phyloP scores from a whole-genome alignment of 2,797 vertebrate species.

The Protosalanx chinensis region DNA sequence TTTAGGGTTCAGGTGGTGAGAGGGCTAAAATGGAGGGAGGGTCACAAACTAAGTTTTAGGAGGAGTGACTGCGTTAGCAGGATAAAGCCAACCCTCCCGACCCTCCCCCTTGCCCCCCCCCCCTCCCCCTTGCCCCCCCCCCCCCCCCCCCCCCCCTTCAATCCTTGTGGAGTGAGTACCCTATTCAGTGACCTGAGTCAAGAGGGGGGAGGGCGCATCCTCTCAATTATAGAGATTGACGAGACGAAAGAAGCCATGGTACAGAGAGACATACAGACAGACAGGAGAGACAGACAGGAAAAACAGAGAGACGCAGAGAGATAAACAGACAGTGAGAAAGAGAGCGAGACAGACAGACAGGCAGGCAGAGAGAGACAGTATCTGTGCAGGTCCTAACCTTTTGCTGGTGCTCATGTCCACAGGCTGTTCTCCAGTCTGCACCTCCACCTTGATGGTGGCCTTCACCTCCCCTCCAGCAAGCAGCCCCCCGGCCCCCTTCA shows the following conservation, averaged over 20 bases:
- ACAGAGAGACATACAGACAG: too few relatives aligned
- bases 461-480: conserved; percentile 77
- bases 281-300: too few relatives aligned
- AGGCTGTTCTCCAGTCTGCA: conserved; percentile 82
- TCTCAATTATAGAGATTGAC: too few relatives aligned
- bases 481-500: conserved; percentile 60
- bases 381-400: conserved; percentile 71
- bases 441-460: conserved; percentile 83
- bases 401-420: conserved; percentile 91
- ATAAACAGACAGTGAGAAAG: too few relatives aligned
- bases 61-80: conserved; percentile 19
- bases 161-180: not conserved
- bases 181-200: not conserved
- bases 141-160: not conserved
- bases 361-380: too few relatives aligned
- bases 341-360: too few relatives aligned
- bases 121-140: not conserved
- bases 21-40: conserved; percentile 78
- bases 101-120: not conserved
- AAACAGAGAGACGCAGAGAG: too few relatives aligned
- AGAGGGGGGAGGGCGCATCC: too few relatives aligned
- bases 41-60: conserved; percentile 40
- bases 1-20: conserved; percentile 78
- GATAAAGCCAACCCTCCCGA: not conserved
- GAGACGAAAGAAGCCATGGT: too few relatives aligned